Percentiles rank a stretch among this genome's conserved stretches.
Conservation (phyloP, 2,797 vertebrate genomes). For the Mus caroli region DNA sequence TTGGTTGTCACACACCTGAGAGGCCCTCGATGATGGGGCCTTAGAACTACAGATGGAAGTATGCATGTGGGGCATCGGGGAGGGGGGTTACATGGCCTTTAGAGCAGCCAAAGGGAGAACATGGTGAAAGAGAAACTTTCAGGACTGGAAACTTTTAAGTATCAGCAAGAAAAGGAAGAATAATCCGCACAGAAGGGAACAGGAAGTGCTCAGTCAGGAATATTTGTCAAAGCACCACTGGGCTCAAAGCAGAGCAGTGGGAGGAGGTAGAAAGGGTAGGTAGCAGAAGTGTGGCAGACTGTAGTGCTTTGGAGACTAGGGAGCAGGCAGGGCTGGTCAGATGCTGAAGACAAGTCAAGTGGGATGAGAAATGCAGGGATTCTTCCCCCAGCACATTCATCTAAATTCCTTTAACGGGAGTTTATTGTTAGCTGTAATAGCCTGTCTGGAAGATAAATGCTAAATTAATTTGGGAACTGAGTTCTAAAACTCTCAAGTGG, state of each 20-base stretch:
- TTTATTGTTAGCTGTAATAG: constrained; percentile 81
- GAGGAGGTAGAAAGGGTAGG: background rate
- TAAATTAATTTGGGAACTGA: constrained; percentile 83
- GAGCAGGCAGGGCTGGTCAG: background rate
- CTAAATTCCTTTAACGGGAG: constrained; percentile 71
- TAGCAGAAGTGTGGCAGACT: background rate
- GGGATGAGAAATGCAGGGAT: constrained; percentile 68
- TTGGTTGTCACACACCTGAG: background rate
- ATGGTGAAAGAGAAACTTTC: background rate
- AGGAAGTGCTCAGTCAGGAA: constrained; percentile 35
- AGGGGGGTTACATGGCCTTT: background rate
- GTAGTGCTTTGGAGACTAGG: background rate
- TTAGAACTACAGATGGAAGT: background rate
- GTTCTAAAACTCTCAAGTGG: constrained; percentile 82
- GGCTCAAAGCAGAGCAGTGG: background rate
- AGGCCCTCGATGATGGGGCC: background rate
- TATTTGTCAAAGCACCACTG: background rate
- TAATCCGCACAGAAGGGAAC: constrained; percentile 6
- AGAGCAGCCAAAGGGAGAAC: background rate
- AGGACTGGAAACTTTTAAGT: constrained; percentile 20
- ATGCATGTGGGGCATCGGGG: background rate
- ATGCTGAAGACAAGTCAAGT: constrained; percentile 47
- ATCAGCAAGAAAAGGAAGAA: background rate
- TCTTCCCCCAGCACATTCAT: constrained; percentile 54
- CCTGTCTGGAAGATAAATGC: constrained; percentile 82